Evolutionary conservation across 2,797 vertebrate species (phyloP), one percentile per base, ranked within the genome.

Genomic region (Aulostomus chinensis): DNA sequence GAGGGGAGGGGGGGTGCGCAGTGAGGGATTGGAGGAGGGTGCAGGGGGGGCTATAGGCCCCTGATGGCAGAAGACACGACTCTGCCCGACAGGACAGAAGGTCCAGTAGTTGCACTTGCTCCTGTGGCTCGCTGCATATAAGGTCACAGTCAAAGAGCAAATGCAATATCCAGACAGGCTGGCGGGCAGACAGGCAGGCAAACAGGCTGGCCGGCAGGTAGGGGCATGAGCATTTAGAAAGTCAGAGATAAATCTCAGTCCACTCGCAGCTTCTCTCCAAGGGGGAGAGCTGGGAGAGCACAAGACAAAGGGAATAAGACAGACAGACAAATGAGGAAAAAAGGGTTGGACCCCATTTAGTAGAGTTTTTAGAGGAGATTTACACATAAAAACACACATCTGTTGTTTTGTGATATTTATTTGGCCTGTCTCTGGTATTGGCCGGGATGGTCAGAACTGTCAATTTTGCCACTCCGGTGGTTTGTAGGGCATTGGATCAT

Each of bases 131-230:
- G 45, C 69, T 29, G 40, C 56, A 68, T 86, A 84, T 76, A 87
- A 88, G 85, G 86, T 90, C 86, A 87, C 76, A 80, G 77, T 53
- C 70, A 89, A 86, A 88, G 84, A 88, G 87, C 88, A 88, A 85
- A 79, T 84, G 72, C 80, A 87, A 84, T 79, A 85, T 82, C 73
- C 69, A 85, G 78, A 83, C 80, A 70, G 68, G 68, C 62, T 32
- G 73, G 72, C 52, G 60, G 71, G 56, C 25, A 47, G 60, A 40
- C 18, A 48, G 58, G 53, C 29, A 20, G 60, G 68, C 64, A 60
- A 57, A 47, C 68, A 35, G 69, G 65, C 61, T 51, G 16, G 53
- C 39, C 39, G 72, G 72, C 56, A 78, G 81, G 63, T 63, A 72
- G 76, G 63, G 77, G 80, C 63, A 68, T 5, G 13, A 61, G 53